These are phyloP conservation scores for Lycaon pictus DNA, from an alignment of 2,113 vertebrate species.

Conservation along the genomic window DNA sequence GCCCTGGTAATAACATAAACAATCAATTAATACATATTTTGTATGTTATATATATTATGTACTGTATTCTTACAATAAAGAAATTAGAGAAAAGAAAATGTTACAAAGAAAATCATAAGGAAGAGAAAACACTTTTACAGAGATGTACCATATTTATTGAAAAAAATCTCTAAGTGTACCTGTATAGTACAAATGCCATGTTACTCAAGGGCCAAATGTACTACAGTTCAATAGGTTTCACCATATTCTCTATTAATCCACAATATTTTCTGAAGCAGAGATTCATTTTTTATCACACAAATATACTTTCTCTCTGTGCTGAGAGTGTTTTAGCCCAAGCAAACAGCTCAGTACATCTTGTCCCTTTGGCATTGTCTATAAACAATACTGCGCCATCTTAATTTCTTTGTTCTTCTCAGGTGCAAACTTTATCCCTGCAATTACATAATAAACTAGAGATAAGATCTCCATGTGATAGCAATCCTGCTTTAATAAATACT, in stretches of 20 bases:
- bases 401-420: neutral
- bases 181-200: neutral
- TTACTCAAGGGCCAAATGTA: neutral
- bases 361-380: neutral
- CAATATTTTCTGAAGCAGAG: neutral
- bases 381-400: neutral
- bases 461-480: slow-evolving; percentile 50
- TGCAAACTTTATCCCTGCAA: neutral
- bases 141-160: neutral
- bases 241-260: neutral
- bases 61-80: neutral
- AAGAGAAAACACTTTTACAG: neutral
- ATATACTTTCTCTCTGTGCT: neutral
- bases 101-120: neutral
- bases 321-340: neutral
- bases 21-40: neutral
- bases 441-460: neutral
- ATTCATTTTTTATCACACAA: neutral
- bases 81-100: neutral
- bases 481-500: neutral
- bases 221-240: neutral
- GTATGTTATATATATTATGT: neutral
- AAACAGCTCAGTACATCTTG: neutral
- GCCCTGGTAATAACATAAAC: neutral
- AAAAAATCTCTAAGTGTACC: neutral